phyloP scores from a whole-genome alignment of 2,797 vertebrate genomes.

The Sitta carolinensis region DNA sequence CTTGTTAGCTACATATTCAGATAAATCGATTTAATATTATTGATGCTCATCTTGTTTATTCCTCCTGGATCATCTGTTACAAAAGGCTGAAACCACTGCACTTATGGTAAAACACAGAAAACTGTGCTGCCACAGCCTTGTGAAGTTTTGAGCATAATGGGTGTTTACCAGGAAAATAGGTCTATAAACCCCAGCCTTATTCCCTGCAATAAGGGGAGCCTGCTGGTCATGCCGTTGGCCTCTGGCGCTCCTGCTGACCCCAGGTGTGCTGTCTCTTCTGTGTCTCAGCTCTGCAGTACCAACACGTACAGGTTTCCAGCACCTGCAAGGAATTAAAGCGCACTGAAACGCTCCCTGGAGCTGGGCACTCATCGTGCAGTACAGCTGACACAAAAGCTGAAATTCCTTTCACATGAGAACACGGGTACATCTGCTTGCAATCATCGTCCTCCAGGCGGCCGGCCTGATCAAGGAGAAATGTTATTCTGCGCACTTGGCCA shows the following conservation, averaged over 20 bases:
- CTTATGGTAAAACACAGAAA: background rate
- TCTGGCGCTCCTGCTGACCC: background rate
- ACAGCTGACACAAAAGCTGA: background rate
- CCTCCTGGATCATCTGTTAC: background rate
- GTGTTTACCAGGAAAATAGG: background rate
- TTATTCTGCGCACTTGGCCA: constrained; percentile 21
- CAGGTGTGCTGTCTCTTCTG: background rate
- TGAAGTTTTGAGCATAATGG: background rate
- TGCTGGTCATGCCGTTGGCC: background rate
- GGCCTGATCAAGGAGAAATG: constrained; percentile 48
- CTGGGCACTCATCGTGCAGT: background rate
- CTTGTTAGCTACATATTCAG: background rate
- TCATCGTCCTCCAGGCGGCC: constrained; percentile 50
- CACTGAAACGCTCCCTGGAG: background rate
- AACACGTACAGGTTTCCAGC: background rate
- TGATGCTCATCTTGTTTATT: background rate
- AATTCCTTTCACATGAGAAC: constrained; percentile 63
- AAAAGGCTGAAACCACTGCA: background rate
- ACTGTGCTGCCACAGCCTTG: background rate
- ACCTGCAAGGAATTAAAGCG: constrained; percentile 51
- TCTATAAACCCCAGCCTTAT: background rate
- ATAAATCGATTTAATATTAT: background rate
- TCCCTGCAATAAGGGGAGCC: background rate
- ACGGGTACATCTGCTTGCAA: constrained; percentile 68
- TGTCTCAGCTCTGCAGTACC: background rate